Evolutionary conservation across 2,113 vertebrate genomes (phyloP).

Genomic region (Sprattus sprattus): DNA sequence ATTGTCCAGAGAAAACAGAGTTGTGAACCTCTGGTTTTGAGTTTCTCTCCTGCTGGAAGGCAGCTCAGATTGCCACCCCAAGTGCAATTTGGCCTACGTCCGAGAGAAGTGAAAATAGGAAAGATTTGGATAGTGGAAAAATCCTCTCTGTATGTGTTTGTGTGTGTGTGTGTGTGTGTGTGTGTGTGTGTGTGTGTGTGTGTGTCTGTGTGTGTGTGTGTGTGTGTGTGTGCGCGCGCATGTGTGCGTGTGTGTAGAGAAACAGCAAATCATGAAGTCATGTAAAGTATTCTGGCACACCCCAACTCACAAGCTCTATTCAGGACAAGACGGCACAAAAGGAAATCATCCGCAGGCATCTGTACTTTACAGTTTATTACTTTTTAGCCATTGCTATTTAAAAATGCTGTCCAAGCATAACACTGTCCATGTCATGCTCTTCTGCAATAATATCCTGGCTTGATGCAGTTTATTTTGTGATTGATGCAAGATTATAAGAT

Average conservation of each 20-base stretch:
- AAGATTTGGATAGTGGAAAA: conserved; percentile 5
- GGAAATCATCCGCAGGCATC: conserved; percentile 9
- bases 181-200: too few species aligned
- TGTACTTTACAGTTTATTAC: conserved; percentile 4
- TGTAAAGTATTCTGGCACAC: neutral
- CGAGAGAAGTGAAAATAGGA: neutral
- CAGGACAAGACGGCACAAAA: neutral
- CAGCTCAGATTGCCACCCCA: conserved; percentile 4
- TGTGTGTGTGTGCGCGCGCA: neutral
- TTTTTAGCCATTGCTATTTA: conserved; percentile 9
- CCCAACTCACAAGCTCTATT: neutral
- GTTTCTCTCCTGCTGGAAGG: neutral
- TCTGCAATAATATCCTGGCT: neutral
- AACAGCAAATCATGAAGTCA: neutral
- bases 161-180: neutral
- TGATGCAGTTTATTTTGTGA: conserved; percentile 10
- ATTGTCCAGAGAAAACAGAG: neutral
- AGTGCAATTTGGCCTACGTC: neutral
- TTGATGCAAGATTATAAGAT: conserved; percentile 10
- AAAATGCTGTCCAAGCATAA: neutral
- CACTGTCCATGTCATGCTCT: conserved; percentile 11
- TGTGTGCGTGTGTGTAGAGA: neutral
- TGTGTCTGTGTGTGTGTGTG: neutral
- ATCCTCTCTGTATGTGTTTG: neutral
- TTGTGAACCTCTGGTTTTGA: neutral